phyloP scores from a whole-genome alignment of 2,888 invertebrate genomes.

The Melinaea menophilus region DNA sequence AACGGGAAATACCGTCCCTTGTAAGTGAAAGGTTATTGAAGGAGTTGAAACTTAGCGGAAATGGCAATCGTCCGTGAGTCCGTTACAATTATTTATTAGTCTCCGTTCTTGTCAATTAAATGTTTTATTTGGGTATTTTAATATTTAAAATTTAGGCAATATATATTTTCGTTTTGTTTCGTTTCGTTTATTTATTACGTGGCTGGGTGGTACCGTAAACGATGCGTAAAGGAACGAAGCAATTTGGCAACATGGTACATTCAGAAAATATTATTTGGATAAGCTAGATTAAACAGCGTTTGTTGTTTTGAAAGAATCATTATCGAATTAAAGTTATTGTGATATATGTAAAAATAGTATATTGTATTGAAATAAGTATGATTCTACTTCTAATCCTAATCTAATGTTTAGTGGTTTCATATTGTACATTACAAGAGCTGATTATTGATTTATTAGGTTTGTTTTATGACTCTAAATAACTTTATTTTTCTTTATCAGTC shows the following conservation, averaged over 20 bases:
- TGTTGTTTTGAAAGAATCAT: constrained; percentile 9
- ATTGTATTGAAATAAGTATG: too few species aligned
- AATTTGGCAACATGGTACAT: constrained; percentile 67
- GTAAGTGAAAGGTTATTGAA: constrained; percentile 22
- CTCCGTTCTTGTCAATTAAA: not conserved
- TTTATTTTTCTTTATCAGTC: not conserved
- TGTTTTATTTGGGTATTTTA: constrained; percentile 3
- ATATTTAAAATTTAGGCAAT: constrained; percentile 1
- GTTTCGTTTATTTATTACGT: constrained; percentile 22
- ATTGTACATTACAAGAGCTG: too few species aligned
- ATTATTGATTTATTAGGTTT: not conserved
- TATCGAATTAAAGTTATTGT: too few species aligned
- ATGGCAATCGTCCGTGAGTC: constrained; percentile 63
- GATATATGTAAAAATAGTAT: too few species aligned
- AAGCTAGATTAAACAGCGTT: constrained; percentile 18
- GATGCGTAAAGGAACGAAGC: constrained; percentile 67
- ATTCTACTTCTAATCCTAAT: too few species aligned
- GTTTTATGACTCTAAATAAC: not conserved
- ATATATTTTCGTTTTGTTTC: constrained; percentile 16
- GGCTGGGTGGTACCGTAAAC: constrained; percentile 54
- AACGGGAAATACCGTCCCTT: constrained; percentile 20
- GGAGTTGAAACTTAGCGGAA: constrained; percentile 45
- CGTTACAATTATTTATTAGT: constrained; percentile 38
- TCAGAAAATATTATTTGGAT: constrained; percentile 47
- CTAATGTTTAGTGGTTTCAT: too few species aligned